Evolutionary conservation across 2,113 vertebrate species (phyloP), one percentile per base, ranked within the genome.

Genomic region (Cyanoramphus novaezelandiae): DNA sequence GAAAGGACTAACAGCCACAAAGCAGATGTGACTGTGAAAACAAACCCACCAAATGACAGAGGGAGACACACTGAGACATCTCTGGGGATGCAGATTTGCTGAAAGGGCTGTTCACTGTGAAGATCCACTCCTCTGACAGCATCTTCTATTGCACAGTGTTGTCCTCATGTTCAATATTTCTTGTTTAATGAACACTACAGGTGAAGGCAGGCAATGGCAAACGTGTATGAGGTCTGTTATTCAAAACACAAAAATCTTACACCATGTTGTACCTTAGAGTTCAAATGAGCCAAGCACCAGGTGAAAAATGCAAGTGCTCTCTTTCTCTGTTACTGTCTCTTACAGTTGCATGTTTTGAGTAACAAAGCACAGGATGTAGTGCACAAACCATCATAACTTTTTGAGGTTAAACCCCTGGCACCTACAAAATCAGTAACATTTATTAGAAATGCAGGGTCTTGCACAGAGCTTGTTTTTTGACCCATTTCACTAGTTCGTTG

Each of bases 231-330:
- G 29, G 84, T 95, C 57, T 90, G 84, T 60, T 95, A 95, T 64
- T 96, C 79, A 86, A 50, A 18, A 41, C 29, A 72, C 18, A 86
- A 46, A 8, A 13, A 12, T 28, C 65, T 91, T 92, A 86, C 39
- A 78, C 52, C 17, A 25, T 27, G 44, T 81, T 85, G 72, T 90
- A 80, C 28, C 53, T 97, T 96, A 63, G 68, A 89, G 93, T 89
- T 96, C 91, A 97, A 96, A 95, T 93, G 74, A 88, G 68, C 79
- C 52, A 95, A 95, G 27, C 41, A 88, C 64, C 41, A 35, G 57
- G 21, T 82, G 74, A 96, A 83, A 92, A 96, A 68, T 37, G 41
- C 77, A 91, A 41, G 23, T 19, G 68, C 3, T 6, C 95, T 95
- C 94, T 89, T 69, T 92, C 49, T 88, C 19, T 67, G n/a, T 71